Evolutionary conservation across 1,140 invertebrate genomes (phyloP).

Genomic region (Brachionus paranguensis): DNA sequence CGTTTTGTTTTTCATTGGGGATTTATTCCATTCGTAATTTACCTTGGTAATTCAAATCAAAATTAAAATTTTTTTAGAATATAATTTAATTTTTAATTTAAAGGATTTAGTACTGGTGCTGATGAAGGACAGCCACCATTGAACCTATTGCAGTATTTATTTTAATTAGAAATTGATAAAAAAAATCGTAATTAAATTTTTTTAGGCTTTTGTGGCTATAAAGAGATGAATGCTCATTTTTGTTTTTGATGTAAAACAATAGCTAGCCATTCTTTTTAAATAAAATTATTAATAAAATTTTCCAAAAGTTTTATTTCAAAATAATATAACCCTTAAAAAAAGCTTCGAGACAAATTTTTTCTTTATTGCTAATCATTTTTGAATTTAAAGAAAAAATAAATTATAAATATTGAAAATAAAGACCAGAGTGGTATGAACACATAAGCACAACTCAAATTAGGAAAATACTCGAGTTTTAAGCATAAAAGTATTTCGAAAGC

Average conservation of each 20-base stretch:
- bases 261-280: not conserved
- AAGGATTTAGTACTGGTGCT: slow-evolving; percentile 12
- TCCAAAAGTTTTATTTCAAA: not conserved
- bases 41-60: not conserved
- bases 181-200: not conserved
- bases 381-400: not conserved
- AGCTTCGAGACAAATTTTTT: not conserved
- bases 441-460: not conserved
- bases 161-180: not conserved
- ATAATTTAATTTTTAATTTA: not conserved
- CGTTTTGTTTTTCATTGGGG: slow-evolving; percentile 33
- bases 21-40: slow-evolving; percentile 36
- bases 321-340: not conserved
- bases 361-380: not conserved
- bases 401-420: not conserved
- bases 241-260: not conserved
- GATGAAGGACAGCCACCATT: slow-evolving; percentile 39
- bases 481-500: slow-evolving; percentile 28
- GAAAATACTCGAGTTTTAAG: slow-evolving; percentile 23
- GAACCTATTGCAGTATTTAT: slow-evolving; percentile 6
- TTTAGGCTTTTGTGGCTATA: slow-evolving; percentile 3
- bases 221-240: not conserved
- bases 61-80: not conserved
- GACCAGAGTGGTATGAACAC: slow-evolving; percentile 23
- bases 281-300: not conserved